Conservation (phyloP, 2,888 invertebrate species). For the Stomorhina lunata region DNA sequence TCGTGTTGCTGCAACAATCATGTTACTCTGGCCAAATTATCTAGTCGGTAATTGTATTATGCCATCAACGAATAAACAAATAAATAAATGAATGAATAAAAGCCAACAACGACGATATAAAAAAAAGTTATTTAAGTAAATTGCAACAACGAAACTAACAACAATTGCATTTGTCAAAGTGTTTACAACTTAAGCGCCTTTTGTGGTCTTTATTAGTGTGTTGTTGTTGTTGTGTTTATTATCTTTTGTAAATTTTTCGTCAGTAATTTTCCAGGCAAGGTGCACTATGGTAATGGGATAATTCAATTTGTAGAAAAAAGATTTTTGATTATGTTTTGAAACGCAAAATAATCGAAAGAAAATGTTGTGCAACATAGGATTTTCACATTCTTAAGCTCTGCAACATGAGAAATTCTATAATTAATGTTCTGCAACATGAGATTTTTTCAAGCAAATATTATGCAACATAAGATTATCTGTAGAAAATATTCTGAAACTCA, state of each 20-base stretch:
- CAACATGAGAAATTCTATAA: too few species aligned
- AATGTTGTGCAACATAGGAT: too few species aligned
- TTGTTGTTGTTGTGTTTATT: background rate
- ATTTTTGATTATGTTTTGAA: too few species aligned
- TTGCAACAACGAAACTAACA: constrained; percentile 62
- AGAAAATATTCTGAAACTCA: too few species aligned
- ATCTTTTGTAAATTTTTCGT: background rate
- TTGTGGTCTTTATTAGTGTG: constrained; percentile 60
- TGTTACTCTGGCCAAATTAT: constrained; percentile 64
- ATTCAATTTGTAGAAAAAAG: too few species aligned
- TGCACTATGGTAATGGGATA: background rate
- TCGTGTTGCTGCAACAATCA: constrained; percentile 59
- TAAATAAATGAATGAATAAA: constrained; percentile 20
- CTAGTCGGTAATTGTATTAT: constrained; percentile 64
- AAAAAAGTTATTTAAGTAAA: constrained; percentile 38
- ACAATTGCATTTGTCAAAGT: constrained; percentile 65
- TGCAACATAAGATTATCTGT: too few species aligned
- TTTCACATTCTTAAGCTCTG: too few species aligned
- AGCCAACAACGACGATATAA: constrained; percentile 3
- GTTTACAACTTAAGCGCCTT: constrained; percentile 66
- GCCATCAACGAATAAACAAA: constrained; percentile 60
- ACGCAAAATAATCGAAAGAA: too few species aligned
- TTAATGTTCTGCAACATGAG: too few species aligned
- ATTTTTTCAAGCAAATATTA: too few species aligned
- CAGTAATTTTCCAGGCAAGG: too few species aligned